phyloP scores from a whole-genome alignment of 64 coral and sea anemone species.

The Actinia equina region DNA sequence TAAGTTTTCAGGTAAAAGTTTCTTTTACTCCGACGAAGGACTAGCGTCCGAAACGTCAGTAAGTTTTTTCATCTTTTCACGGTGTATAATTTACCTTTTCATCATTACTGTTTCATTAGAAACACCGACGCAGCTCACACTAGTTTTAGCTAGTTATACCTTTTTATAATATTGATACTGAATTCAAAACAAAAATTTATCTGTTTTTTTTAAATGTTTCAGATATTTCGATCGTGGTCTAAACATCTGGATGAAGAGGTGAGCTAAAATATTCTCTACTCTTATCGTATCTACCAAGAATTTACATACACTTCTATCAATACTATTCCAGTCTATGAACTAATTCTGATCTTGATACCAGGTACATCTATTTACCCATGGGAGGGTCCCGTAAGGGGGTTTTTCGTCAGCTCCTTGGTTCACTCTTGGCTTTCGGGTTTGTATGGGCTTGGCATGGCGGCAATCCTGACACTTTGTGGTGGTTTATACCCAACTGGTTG shows the following conservation, averaged over 20 bases:
- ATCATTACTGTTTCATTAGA: too few species aligned
- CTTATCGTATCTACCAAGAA: too few species aligned
- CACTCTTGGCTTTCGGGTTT: slow-evolving; percentile 76
- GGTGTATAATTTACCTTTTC: too few species aligned
- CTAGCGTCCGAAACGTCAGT: too few species aligned
- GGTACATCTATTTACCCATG: slow-evolving; percentile 90
- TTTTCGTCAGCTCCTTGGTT: slow-evolving; percentile 58
- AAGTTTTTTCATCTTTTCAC: too few species aligned
- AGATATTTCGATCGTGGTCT: slow-evolving; percentile 91
- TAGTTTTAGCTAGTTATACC: too few species aligned
- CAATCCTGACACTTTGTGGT: slow-evolving; percentile 44
- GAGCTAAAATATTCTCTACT: not conserved
- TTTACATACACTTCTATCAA: too few species aligned
- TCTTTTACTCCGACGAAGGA: too few species aligned
- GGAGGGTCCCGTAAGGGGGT: slow-evolving; percentile 80
- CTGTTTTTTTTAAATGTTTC: not conserved
- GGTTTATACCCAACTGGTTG: slow-evolving; percentile 84
- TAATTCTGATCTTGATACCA: slow-evolving; percentile 12
- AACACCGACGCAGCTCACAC: too few species aligned
- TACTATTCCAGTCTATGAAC: too few species aligned
- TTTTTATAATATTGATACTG: not conserved
- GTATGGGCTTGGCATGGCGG: slow-evolving; percentile 94
- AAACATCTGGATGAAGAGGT: slow-evolving; percentile 91
- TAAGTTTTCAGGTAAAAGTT: too few species aligned
- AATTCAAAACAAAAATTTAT: not conserved